Conservation (phyloP, 2,113 vertebrate genomes). For the Mormoops blainvillei region DNA sequence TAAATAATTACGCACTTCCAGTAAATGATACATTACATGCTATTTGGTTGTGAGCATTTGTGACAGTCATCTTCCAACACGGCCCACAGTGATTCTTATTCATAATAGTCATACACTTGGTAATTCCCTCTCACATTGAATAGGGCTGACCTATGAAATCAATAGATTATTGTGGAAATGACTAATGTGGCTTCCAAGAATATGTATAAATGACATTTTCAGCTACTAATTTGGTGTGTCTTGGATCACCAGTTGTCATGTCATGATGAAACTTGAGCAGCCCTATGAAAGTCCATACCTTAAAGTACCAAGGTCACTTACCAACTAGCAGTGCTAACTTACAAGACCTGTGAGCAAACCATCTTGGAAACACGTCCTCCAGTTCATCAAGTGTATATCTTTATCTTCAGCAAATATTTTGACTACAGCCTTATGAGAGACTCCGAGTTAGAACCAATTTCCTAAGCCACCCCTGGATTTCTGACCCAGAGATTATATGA, state of each 20-base stretch:
- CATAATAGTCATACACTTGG: not conserved
- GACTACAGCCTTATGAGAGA: not conserved
- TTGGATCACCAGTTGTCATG: not conserved
- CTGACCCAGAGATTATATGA: not conserved
- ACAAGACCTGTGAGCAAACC: not conserved
- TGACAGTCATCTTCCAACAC: not conserved
- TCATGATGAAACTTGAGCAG: not conserved
- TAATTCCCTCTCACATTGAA: not conserved
- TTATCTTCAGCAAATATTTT: not conserved
- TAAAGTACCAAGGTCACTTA: not conserved
- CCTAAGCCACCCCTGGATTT: not conserved
- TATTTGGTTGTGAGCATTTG: not conserved
- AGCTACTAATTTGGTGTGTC: not conserved
- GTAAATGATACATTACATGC: conserved; percentile 30
- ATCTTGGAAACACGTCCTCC: not conserved
- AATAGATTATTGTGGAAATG: not conserved
- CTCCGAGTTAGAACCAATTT: not conserved
- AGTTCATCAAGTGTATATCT: not conserved
- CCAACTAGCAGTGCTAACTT: not conserved
- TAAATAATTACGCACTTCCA: conserved; percentile 56
- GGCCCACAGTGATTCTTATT: not conserved
- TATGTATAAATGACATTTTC: not conserved
- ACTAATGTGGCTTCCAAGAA: not conserved
- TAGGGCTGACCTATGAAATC: not conserved
- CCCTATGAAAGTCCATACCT: not conserved